phyloP scores from a whole-genome alignment of 2,888 invertebrate species.

The Trichopria drosophilae region DNA sequence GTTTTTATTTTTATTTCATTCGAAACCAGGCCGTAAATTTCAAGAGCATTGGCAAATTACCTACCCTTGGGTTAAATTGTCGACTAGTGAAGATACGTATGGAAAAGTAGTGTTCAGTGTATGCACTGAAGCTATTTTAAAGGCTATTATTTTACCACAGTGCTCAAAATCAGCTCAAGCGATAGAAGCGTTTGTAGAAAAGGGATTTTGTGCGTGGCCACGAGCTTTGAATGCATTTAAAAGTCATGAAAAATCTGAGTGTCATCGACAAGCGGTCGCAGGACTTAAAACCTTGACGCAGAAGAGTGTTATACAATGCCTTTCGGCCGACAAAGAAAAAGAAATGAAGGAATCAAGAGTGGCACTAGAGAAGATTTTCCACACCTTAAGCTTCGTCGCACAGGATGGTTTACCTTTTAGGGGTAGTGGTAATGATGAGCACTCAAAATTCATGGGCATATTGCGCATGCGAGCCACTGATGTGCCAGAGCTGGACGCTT shows the following conservation, averaged over 20 bases:
- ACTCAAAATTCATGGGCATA: constrained; percentile 27
- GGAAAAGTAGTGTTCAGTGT: too few relatives aligned
- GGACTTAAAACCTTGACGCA: too few relatives aligned
- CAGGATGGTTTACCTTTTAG: constrained; percentile 35
- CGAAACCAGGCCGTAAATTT: too few relatives aligned
- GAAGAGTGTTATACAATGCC: constrained; percentile 30
- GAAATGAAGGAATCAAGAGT: constrained; percentile 32
- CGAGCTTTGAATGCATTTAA: constrained; percentile 30
- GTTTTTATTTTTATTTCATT: too few relatives aligned
- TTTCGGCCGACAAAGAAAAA: constrained; percentile 27
- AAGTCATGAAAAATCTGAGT: constrained; percentile 28
- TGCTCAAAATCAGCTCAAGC: too few relatives aligned
- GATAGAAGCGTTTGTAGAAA: too few relatives aligned
- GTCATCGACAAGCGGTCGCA: constrained; percentile 26
- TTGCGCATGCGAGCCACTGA: constrained; percentile 30
- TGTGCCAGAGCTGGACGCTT: constrained; percentile 28
- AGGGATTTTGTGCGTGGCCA: constrained; percentile 35
- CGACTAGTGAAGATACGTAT: too few relatives aligned
- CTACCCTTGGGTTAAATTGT: too few relatives aligned
- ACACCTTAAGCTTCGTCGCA: constrained; percentile 33
- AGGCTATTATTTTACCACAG: too few relatives aligned
- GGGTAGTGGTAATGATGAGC: constrained; percentile 30
- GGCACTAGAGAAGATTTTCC: constrained; percentile 33
- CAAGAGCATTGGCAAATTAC: too few relatives aligned
- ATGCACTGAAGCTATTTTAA: too few relatives aligned